Conservation (phyloP, 2,888 invertebrate species). For the Archaeoteleia sp. region DNA sequence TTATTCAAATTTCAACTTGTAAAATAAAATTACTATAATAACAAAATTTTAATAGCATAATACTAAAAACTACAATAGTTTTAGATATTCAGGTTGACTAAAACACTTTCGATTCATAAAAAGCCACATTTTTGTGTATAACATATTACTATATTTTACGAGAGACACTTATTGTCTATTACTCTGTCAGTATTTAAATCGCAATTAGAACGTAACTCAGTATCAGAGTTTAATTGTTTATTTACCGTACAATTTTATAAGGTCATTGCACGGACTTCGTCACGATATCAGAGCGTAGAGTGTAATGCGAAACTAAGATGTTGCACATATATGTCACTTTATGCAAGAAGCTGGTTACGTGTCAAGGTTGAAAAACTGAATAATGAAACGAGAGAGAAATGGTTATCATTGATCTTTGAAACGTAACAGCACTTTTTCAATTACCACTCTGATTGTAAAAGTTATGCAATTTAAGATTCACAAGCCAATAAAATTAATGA, state of each 20-base stretch:
- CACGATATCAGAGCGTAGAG: constrained; percentile 2
- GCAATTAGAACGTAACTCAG: constrained; percentile 1
- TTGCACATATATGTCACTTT: constrained; percentile 36
- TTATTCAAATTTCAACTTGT: no score
- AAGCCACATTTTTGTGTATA: background rate
- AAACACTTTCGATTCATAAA: no score
- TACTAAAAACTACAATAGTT: no score
- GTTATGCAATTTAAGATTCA: background rate
- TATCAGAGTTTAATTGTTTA: no score
- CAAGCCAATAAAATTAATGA: no score
- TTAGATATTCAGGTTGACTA: no score
- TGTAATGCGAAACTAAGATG: constrained; percentile 24
- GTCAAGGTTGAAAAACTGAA: constrained; percentile 36
- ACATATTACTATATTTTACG: background rate
- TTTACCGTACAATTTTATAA: no score
- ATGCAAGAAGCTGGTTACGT: constrained; percentile 38
- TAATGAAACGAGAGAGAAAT: constrained; percentile 12
- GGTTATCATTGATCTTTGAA: constrained; percentile 2
- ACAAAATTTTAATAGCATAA: no score
- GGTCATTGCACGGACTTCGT: background rate
- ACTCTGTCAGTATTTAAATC: no score
- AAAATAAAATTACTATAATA: no score
- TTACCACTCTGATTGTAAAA: background rate
- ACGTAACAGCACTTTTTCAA: background rate
- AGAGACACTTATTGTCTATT: background rate